Evolutionary conservation across 2,888 invertebrate genomes (phyloP).

Genomic region (Pasiphila rectangulata): DNA sequence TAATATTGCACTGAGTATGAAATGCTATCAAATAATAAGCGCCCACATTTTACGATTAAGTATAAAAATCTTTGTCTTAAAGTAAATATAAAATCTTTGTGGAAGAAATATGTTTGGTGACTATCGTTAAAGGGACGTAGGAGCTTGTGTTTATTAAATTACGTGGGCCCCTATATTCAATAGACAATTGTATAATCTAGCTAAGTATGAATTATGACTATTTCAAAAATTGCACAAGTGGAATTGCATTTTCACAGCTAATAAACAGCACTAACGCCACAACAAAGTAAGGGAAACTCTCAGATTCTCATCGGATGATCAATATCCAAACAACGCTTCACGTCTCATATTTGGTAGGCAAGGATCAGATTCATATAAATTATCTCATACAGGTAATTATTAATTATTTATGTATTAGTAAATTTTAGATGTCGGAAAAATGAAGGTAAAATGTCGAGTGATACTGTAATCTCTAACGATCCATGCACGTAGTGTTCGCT

Average conservation of each 20-base stretch:
- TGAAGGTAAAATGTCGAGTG: constrained; percentile 75
- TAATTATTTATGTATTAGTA: constrained; percentile 72
- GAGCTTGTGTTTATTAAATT: constrained; percentile 61
- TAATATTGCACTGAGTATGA: constrained; percentile 83
- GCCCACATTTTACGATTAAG: constrained; percentile 72
- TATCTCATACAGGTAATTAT: constrained; percentile 60
- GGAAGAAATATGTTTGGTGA: constrained; percentile 74
- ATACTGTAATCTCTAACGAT: constrained; percentile 77
- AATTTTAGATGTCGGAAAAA: constrained; percentile 71
- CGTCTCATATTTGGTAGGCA: constrained; percentile 65
- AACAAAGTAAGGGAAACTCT: constrained; percentile 60
- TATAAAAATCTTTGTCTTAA: constrained; percentile 74
- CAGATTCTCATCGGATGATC: constrained; percentile 58
- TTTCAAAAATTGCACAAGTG: constrained; percentile 80
- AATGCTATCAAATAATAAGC: constrained; percentile 81
- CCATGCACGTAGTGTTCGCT: constrained; percentile 55
- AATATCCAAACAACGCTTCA: constrained; percentile 50
- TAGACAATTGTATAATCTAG: constrained; percentile 78
- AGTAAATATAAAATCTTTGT: constrained; percentile 79
- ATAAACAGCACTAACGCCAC: constrained; percentile 67
- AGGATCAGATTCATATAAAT: constrained; percentile 66
- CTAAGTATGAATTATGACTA: constrained; percentile 77
- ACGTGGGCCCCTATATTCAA: constrained; percentile 79
- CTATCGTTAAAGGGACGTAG: constrained; percentile 60
- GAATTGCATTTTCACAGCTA: constrained; percentile 79